Conservation (phyloP, 2,797 vertebrate genomes). For the Pyrocephalus nanus region DNA sequence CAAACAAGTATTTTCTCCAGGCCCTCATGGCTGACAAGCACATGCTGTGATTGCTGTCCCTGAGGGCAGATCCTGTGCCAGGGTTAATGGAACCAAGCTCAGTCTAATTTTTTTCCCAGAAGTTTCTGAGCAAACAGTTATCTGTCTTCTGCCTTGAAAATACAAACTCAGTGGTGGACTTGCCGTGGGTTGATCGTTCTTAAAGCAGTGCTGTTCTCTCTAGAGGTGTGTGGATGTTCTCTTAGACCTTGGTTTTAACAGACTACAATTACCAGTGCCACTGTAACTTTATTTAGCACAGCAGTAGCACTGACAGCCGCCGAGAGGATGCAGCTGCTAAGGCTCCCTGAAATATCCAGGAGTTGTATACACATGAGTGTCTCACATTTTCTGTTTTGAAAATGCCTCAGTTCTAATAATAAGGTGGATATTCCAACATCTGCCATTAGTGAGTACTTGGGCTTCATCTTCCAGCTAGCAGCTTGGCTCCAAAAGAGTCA, state of each 20-base stretch:
- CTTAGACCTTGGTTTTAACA: background rate
- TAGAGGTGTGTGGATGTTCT: background rate
- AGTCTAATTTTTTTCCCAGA: background rate
- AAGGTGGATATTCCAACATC: background rate
- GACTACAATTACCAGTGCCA: background rate
- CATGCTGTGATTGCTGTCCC: background rate
- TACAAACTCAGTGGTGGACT: background rate
- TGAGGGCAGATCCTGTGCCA: background rate
- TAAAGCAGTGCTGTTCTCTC: background rate
- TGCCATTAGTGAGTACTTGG: background rate
- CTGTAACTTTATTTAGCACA: background rate
- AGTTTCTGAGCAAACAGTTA: background rate
- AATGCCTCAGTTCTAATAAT: background rate
- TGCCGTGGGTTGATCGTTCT: background rate
- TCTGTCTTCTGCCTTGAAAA: background rate
- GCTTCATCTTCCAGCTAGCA: background rate
- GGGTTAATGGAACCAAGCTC: background rate
- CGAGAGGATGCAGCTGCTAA: background rate
- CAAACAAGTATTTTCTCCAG: background rate
- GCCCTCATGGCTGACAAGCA: background rate
- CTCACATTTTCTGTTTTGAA: background rate
- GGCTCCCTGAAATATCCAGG: background rate
- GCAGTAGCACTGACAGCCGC: background rate
- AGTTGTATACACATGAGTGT: rapidly evolving
- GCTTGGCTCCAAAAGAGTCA: background rate